Conservation (phyloP, 2,113 vertebrate genomes). For the Pogona vitticeps region DNA sequence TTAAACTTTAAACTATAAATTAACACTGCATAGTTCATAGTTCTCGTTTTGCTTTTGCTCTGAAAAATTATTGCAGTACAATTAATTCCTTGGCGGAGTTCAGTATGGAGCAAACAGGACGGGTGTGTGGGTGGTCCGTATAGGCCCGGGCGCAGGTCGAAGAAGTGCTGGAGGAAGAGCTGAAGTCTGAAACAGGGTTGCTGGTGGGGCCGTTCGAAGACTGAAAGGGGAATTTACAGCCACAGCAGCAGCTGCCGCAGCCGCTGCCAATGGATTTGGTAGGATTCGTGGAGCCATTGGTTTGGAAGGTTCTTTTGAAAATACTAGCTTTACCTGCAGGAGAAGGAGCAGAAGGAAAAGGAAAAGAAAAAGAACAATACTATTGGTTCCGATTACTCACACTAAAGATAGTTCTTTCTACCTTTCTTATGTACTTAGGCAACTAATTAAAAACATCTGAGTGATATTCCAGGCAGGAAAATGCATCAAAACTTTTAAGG, state of each 20-base stretch:
- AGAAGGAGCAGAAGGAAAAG: conserved; percentile 50
- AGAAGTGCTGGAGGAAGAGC: conserved; percentile 88
- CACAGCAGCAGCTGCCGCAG: conserved; percentile 84
- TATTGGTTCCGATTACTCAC: conserved; percentile 35
- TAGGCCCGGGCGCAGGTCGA: conserved; percentile 91
- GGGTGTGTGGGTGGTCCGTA: conserved; percentile 93
- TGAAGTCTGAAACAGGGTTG: conserved; percentile 90
- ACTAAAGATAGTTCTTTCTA: background rate
- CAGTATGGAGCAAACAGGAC: conserved; percentile 96
- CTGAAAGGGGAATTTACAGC: conserved; percentile 86
- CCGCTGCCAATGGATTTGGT: conserved; percentile 88
- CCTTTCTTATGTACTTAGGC: background rate
- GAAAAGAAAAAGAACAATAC: conserved; percentile 26
- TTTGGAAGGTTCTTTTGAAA: conserved; percentile 89
- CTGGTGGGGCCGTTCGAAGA: conserved; percentile 83
- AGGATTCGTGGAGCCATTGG: conserved; percentile 85
- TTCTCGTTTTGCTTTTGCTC: conserved; percentile 75
- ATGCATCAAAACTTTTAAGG: background rate
- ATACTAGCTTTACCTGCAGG: conserved; percentile 86
- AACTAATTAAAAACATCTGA: accelerated
- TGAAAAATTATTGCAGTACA: conserved; percentile 93
- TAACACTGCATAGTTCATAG: conserved; percentile 97
- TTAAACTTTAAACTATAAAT: conserved; percentile 80
- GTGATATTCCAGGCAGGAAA: accelerated
- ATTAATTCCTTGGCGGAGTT: conserved; percentile 74